These are phyloP conservation scores for Amphimallon solstitiale DNA, from an alignment of 2,888 invertebrate genomes.

Conservation along the genomic window DNA sequence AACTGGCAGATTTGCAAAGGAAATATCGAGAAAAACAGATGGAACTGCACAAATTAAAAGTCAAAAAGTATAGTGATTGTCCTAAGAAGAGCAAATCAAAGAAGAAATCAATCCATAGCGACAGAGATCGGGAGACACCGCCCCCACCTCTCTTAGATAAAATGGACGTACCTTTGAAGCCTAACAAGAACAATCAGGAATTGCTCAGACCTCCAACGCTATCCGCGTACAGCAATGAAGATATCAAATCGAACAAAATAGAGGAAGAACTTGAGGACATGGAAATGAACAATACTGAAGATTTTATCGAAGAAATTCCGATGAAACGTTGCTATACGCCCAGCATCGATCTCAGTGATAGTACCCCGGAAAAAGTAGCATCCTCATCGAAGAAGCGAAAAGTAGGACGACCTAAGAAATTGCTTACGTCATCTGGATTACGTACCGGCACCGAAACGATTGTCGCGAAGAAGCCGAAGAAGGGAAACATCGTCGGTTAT, in stretches of 20 bases:
- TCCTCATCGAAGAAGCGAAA: conserved; percentile 79
- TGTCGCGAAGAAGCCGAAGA: conserved; percentile 82
- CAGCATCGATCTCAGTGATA: conserved; percentile 51
- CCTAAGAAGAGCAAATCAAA: conserved; percentile 64
- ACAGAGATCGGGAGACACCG: conserved; percentile 53
- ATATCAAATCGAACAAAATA: background rate
- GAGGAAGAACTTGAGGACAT: background rate
- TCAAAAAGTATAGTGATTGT: conserved; percentile 52
- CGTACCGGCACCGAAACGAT: conserved; percentile 80
- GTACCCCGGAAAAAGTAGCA: conserved; percentile 51
- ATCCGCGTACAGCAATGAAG: conserved; percentile 48
- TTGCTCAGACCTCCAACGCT: conserved; percentile 62
- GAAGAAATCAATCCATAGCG: conserved; percentile 61
- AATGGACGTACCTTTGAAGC: conserved; percentile 53
- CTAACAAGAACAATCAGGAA: conserved; percentile 50
- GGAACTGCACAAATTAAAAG: conserved; percentile 78
- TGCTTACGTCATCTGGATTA: conserved; percentile 66
- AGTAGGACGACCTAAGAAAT: conserved; percentile 82
- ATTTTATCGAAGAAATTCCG: conserved; percentile 31
- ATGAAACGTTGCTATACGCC: conserved; percentile 40
- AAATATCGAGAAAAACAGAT: conserved; percentile 86
- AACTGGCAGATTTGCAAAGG: conserved; percentile 82
- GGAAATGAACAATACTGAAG: conserved; percentile 14
- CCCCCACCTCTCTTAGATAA: conserved; percentile 59
- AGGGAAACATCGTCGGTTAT: conserved; percentile 73